Base-by-base conservation (phyloP, 1,140 invertebrate species). In the Myzus persicae region DNA sequence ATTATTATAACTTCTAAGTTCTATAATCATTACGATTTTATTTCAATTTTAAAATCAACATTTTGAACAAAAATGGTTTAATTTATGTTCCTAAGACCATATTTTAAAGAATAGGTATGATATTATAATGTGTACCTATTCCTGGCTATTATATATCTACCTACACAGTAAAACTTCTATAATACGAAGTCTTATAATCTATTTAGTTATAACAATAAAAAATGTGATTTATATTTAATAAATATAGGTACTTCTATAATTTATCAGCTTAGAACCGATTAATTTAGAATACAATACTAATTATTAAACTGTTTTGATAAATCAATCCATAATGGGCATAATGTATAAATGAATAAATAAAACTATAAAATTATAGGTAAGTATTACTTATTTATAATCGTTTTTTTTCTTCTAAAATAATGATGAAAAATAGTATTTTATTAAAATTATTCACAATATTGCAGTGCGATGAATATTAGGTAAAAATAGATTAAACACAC, bases 401-500 rank as follows among this genome's bases (percentile, higher is more conserved):
- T 51, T 51, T 51, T 48, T 67, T 67, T 20, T 76, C 14, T 76
- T 1, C 14, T 18, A 76, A n/a, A 76, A 1, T 3, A 76, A n/a
- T 7, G 5, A 67, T n/a, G 11, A n/a, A 11, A 67, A 67, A 67
- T 67, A 67, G 9, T 67, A 59, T 4, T 44, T 44, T 44, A 26
- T 59, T 59, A 59, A 67, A n/a, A 67, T 67, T n/a, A 67, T 67
- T 44, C 26, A 14, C 38, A 85, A 36, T 88, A 48, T 48, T 38
- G 22, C 59, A 76, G 8, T 54, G 36, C 38, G 36, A 40, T 90
- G 48, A 90, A 90, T 90, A 31, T 54, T 14, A 38, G 36, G 18
- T 90, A 54, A 90, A 90, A 90, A 90, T 90, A 90, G 88, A 90
- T 51, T 54, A 38, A 48, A 48, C 31, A 51, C 18, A 48, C 4